Conservation (phyloP, 2,888 invertebrate species). For the Molorchus minor region DNA sequence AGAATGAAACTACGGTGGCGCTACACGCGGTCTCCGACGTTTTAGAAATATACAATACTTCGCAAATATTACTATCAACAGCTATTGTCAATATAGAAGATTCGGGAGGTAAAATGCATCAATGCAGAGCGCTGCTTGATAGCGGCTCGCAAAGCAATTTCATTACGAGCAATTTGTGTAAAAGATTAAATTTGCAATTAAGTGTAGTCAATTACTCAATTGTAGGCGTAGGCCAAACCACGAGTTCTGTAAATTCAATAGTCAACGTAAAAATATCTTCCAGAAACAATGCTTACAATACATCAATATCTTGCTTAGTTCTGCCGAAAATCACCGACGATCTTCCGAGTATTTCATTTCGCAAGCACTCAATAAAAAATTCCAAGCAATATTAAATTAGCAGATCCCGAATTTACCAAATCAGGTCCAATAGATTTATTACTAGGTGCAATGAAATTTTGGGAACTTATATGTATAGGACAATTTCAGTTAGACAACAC, state of each 20-base stretch:
- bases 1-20: neutral
- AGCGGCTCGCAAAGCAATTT: slow-evolving; percentile 13
- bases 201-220: slow-evolving; percentile 21
- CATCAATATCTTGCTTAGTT: slow-evolving; percentile 21
- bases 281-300: slow-evolving; percentile 6
- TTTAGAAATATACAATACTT: neutral
- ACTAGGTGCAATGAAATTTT: slow-evolving; percentile 32
- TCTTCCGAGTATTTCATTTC: slow-evolving; percentile 22
- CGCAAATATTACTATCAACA: slow-evolving; percentile 7
- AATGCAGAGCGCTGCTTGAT: slow-evolving; percentile 17
- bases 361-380: slow-evolving; percentile 20
- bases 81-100: slow-evolving; percentile 9
- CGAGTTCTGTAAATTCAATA: slow-evolving; percentile 12
- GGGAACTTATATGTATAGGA: slow-evolving; percentile 20
- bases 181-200: slow-evolving; percentile 12
- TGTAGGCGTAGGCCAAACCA: slow-evolving; percentile 21
- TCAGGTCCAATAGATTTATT: slow-evolving; percentile 28
- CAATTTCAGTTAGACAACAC: slow-evolving; percentile 25
- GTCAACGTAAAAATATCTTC: slow-evolving; percentile 20
- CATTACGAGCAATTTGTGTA: slow-evolving; percentile 4
- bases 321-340: slow-evolving; percentile 25
- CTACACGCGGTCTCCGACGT: neutral
- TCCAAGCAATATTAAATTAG: slow-evolving; percentile 29
- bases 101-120: slow-evolving; percentile 4
- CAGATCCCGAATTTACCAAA: slow-evolving; percentile 32